Evolutionary conservation across 2,113 vertebrate genomes (phyloP).

Genomic region (Azemiops feae): DNA sequence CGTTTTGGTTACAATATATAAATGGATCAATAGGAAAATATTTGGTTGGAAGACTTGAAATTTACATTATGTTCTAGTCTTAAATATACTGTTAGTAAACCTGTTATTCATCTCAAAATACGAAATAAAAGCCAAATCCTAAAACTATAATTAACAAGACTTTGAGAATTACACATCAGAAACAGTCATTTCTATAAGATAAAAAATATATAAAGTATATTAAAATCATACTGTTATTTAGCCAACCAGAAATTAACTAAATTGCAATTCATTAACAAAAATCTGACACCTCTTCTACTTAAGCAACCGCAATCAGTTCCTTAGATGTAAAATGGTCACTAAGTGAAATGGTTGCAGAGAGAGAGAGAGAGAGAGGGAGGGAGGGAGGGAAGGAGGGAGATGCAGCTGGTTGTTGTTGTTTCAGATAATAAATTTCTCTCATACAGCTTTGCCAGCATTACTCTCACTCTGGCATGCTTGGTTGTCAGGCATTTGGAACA

Average conservation of each 20-base stretch:
- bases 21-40: neutral
- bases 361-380: neutral
- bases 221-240: constrained; percentile 30
- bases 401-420: neutral
- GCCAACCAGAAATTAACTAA: constrained; percentile 35
- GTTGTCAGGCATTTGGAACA: neutral
- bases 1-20: neutral
- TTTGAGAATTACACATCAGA: constrained; percentile 54
- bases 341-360: neutral
- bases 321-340: neutral
- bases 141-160: constrained; percentile 23
- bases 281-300: neutral
- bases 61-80: too few species aligned
- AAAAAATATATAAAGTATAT: constrained; percentile 42
- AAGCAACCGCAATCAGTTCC: neutral
- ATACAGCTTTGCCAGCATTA: neutral
- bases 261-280: neutral
- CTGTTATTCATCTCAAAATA: constrained; percentile 39
- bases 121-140: constrained; percentile 16
- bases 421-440: neutral
- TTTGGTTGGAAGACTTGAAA: neutral
- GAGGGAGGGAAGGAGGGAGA: neutral
- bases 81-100: neutral
- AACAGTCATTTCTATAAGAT: constrained; percentile 52
- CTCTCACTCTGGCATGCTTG: neutral